Percentiles rank a stretch among this genome's conserved stretches.
Evolutionary conservation across 1,140 invertebrate genomes (phyloP).

Genomic region (Drosophila setifemur): DNA sequence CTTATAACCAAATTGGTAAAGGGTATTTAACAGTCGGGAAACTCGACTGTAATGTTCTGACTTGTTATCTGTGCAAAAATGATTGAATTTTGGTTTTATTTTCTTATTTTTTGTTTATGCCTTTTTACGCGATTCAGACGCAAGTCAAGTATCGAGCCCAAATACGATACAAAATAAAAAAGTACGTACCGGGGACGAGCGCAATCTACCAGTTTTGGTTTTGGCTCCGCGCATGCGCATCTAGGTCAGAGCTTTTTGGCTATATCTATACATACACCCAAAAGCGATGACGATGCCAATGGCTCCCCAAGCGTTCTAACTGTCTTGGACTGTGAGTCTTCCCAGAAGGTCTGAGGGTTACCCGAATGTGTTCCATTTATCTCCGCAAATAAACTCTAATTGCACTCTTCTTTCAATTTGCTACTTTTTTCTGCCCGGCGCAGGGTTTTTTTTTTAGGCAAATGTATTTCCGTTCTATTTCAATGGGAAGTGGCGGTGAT

Average conservation of each 20-base stretch:
- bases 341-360: too few relatives aligned
- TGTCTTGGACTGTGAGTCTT: slow-evolving; percentile 37
- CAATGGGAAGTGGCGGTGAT: slow-evolving; percentile 31
- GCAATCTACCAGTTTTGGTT: slow-evolving; percentile 68
- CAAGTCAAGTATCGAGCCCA: slow-evolving; percentile 14
- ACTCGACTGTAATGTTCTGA: too few relatives aligned
- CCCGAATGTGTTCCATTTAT: slow-evolving; percentile 8
- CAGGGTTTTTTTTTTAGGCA: slow-evolving; percentile 40
- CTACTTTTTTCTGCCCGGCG: slow-evolving; percentile 40
- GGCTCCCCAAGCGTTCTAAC: slow-evolving; percentile 49
- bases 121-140: neutral
- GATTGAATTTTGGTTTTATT: neutral
- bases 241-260: slow-evolving; percentile 65
- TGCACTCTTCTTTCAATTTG: slow-evolving; percentile 36
- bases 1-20: too few relatives aligned
- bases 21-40: neutral
- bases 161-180: neutral
- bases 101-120: neutral
- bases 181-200: slow-evolving; percentile 33
- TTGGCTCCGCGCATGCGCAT: slow-evolving; percentile 57
- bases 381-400: slow-evolving; percentile 12
- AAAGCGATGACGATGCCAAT: slow-evolving; percentile 50
- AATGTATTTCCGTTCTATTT: slow-evolving; percentile 48
- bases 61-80: neutral
- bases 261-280: slow-evolving; percentile 36